phyloP scores from a whole-genome alignment of 2,888 invertebrate genomes.

The Drosophila nigricruria region DNA sequence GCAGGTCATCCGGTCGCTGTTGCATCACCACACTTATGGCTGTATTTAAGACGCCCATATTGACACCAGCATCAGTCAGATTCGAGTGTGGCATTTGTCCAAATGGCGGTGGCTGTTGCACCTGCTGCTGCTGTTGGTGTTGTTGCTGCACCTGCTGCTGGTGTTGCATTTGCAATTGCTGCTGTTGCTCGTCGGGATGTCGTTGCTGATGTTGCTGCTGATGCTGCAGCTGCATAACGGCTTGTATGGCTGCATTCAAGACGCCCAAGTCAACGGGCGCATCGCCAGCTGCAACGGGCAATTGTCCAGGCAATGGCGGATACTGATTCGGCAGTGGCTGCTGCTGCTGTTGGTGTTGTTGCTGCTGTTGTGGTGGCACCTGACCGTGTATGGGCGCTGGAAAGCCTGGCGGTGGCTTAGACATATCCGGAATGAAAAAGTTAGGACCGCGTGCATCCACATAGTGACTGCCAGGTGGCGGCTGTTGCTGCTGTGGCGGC shows the following conservation, averaged over 20 bases:
- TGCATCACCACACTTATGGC: conserved; percentile 75
- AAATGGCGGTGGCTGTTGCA: conserved; percentile 42
- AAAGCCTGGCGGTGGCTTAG: conserved; percentile 95
- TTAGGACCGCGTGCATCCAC: conserved; percentile 85
- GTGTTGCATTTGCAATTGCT: conserved; percentile 28
- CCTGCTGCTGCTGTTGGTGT: conserved; percentile 36
- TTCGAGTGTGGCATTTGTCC: conserved; percentile 41
- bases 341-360: conserved; percentile 35
- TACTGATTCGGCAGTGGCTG: conserved; percentile 45
- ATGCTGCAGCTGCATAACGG: conserved; percentile 76
- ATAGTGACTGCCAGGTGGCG: conserved; percentile 86
- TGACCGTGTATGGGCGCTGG: conserved; percentile 72
- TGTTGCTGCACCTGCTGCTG: conserved; percentile 33
- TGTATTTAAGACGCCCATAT: conserved; percentile 70
- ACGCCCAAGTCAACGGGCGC: conserved; percentile 66
- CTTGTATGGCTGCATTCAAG: conserved; percentile 79
- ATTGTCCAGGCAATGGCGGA: conserved; percentile 51
- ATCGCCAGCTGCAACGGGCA: conserved; percentile 31
- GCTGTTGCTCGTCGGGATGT: conserved; percentile 54
- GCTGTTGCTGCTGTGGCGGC: conserved; percentile 50
- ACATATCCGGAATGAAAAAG: conserved; percentile 91
- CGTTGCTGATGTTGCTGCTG: conserved; percentile 58
- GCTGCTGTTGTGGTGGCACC: conserved; percentile 40
- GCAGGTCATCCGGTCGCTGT: conserved; percentile 36
- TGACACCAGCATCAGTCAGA: conserved; percentile 48